Conservation (phyloP, 2,797 vertebrate genomes). For the Scleropages formosus region DNA sequence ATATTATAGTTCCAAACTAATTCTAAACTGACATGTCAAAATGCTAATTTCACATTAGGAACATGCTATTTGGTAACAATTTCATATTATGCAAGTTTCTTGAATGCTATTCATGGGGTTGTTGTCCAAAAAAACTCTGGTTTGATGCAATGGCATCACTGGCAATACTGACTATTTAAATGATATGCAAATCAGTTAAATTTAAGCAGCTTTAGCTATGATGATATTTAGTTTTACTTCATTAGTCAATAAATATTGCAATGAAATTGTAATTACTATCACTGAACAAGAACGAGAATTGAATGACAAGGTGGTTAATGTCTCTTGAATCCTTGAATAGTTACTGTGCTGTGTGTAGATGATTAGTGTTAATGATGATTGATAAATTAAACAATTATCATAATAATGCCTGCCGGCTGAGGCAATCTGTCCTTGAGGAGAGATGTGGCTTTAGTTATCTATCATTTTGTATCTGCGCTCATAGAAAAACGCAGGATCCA, state of each 20-base stretch:
- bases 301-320: constrained; percentile 18
- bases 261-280: constrained; percentile 12
- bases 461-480: too few species aligned
- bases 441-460: too few species aligned
- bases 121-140: too few species aligned
- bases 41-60: too few species aligned
- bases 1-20: too few species aligned
- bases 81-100: too few species aligned
- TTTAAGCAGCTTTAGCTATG: background rate
- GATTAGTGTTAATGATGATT: constrained; percentile 19
- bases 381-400: constrained; percentile 20
- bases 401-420: background rate
- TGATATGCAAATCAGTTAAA: constrained; percentile 5
- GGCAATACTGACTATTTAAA: background rate
- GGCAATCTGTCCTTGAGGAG: background rate
- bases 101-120: too few species aligned
- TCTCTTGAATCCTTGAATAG: background rate
- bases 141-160: background rate
- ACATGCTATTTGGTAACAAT: too few species aligned
- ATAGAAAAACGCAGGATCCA: too few species aligned
- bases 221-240: constrained; percentile 14
- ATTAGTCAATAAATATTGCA: background rate
- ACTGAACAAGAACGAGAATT: constrained; percentile 5
- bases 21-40: too few species aligned
- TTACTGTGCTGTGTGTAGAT: constrained; percentile 10